Conservation (phyloP, 2,113 vertebrate genomes). For the Mastomys natalensis region DNA sequence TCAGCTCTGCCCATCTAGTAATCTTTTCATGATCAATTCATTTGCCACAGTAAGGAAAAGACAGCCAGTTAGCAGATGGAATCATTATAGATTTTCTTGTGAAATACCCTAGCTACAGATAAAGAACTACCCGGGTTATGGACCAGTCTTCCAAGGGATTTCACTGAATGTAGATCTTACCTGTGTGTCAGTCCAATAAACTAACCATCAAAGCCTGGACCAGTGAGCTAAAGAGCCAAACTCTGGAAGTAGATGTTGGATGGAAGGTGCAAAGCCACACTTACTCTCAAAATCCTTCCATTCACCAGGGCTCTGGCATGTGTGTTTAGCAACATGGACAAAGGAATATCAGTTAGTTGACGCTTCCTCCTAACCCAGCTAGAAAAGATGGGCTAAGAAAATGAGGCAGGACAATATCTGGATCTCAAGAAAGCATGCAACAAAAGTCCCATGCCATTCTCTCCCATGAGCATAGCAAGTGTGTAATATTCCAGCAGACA, state of each 20-base stretch:
- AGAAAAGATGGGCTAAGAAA: constrained; percentile 28
- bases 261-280: background rate
- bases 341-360: background rate
- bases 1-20: background rate
- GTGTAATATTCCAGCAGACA: background rate
- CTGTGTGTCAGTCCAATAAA: background rate
- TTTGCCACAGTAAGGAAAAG: background rate
- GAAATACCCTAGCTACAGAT: background rate
- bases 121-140: background rate
- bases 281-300: constrained; percentile 11
- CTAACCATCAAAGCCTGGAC: constrained; percentile 31
- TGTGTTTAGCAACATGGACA: background rate
- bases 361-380: background rate
- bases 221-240: background rate
- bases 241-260: background rate
- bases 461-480: background rate
- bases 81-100: background rate
- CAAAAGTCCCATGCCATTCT: background rate
- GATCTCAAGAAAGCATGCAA: background rate
- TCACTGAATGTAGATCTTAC: background rate
- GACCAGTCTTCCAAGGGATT: constrained; percentile 29
- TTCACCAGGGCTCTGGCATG: constrained; percentile 6
- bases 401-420: background rate
- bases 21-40: background rate
- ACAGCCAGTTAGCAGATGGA: background rate